Conservation (phyloP, 2,797 vertebrate species). For the Microcaecilia unicolor region DNA sequence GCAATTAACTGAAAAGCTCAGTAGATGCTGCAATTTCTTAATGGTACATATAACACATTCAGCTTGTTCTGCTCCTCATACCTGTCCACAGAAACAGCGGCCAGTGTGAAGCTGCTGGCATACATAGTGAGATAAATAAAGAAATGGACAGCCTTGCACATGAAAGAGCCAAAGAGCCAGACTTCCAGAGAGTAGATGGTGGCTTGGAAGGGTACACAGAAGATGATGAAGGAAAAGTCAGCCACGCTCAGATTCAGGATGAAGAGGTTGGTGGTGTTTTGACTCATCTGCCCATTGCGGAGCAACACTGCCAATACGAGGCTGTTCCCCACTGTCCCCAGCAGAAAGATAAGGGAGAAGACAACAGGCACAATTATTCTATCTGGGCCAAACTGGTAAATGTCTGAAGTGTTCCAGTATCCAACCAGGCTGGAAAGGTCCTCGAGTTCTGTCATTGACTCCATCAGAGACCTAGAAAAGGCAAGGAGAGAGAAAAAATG, state of each 20-base stretch:
- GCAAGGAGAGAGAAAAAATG: not conserved
- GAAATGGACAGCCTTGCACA: slow-evolving; percentile 84
- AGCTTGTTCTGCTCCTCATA: no score
- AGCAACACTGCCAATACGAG: slow-evolving; percentile 76
- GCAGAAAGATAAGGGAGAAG: slow-evolving; percentile 80
- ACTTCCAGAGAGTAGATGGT: slow-evolving; percentile 83
- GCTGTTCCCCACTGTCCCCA: slow-evolving; percentile 78
- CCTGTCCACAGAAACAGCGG: slow-evolving; percentile 80
- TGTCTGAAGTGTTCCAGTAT: slow-evolving; percentile 59
- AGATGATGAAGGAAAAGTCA: slow-evolving; percentile 86
- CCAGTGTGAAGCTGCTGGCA: slow-evolving; percentile 82
- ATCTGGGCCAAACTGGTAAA: slow-evolving; percentile 67
- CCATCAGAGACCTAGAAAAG: not conserved
- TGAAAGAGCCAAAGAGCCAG: slow-evolving; percentile 82
- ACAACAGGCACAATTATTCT: slow-evolving; percentile 74
- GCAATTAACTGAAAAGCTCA: no score
- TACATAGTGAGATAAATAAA: slow-evolving; percentile 89
- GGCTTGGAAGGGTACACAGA: slow-evolving; percentile 86
- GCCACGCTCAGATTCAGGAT: slow-evolving; percentile 83
- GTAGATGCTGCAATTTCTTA: no score
- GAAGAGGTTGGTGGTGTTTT: slow-evolving; percentile 83
- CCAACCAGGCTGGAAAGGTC: slow-evolving; percentile 53
- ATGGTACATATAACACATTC: no score
- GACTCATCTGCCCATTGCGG: slow-evolving; percentile 66
- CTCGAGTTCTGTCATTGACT: slow-evolving; percentile 65